Base-by-base conservation (phyloP, 2,797 vertebrate species). In the Neosalanx taihuensis region DNA sequence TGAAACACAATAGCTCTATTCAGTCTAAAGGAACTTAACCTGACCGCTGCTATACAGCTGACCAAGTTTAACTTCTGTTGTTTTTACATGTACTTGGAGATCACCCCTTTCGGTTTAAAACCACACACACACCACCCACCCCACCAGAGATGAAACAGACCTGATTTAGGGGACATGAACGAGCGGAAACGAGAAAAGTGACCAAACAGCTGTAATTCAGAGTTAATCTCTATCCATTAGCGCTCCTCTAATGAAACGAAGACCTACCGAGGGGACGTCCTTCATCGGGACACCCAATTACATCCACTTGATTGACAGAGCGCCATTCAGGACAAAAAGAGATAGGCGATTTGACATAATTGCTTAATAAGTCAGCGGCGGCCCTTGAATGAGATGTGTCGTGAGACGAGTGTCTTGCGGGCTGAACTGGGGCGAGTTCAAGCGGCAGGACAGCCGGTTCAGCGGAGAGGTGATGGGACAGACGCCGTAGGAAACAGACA, bases 1-100 rank as follows among this genome's bases (percentile, higher is more conserved):
- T 81, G 83, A 61, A 41, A 75, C 65, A 87, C 89, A 89, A 88
- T 77, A 74, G 74, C 26, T 73, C 82, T 30, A 80, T 88, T 88
- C 67, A 83, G 66, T 6, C 10, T 37, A 53, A 5, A 65, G 84
- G 85, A 85, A 74, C 81, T 68, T 68, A 1, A 1, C 64, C 71
- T 41, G 73, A 78, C 73, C 51, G 49, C 76, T 78, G 75, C 33
- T 41, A 75, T 65, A 81, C 9, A 23, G 77, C 79, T 77, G 77
- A 58, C 71, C 78, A 78, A 83, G 80, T 84, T 85, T 67, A 12
- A 61, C 46, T 71, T 56, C 15, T 17, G 51, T 56, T 56, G 51
- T 56, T 17, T 56, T 56, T 17, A 56, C 4, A 12, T 61, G 6
- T 2, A 29, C 26, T 13, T 31, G 20, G 30, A 29, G 59, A 13